Conservation (phyloP, 35 echinoderm and acorn worm species). For the Heliocidaris erythrogramma region DNA sequence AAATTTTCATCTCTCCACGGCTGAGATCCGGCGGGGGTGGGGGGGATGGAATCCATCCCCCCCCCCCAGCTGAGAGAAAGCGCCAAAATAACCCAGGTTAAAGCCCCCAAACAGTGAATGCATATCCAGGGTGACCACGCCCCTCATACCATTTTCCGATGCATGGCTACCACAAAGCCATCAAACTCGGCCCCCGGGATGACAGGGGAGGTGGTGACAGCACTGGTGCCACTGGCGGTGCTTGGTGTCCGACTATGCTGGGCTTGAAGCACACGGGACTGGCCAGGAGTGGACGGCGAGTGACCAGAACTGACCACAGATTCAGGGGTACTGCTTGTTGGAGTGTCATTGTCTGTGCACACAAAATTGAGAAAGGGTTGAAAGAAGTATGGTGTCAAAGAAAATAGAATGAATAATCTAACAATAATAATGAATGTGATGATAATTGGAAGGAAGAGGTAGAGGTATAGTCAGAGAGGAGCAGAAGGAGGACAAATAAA, state of each 20-base stretch:
- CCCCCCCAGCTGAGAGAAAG: no score
- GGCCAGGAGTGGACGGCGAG: conserved; percentile 14
- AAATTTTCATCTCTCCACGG: no score
- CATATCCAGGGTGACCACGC: background rate
- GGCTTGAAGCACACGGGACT: background rate
- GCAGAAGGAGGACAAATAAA: no score
- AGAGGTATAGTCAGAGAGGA: no score
- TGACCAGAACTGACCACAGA: conserved; percentile 38
- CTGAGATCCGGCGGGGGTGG: no score
- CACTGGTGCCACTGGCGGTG: conserved; percentile 79
- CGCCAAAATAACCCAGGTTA: no score
- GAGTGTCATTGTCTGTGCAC: conserved; percentile 20
- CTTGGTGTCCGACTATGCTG: conserved; percentile 84
- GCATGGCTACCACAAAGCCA: conserved; percentile 91
- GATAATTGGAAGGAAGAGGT: no score
- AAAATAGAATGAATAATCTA: no score
- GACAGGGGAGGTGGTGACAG: conserved; percentile 59
- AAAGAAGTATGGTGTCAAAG: no score
- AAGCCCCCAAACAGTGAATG: background rate
- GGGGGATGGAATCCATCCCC: no score
- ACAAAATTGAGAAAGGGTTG: no score
- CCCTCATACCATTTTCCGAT: conserved; percentile 88
- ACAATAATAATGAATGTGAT: no score
- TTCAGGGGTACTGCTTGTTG: conserved; percentile 50
- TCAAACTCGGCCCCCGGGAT: conserved; percentile 66